Base-by-base conservation (phyloP, 92 coral and sea anemone species). In the Zoanthus sansibaricus region DNA sequence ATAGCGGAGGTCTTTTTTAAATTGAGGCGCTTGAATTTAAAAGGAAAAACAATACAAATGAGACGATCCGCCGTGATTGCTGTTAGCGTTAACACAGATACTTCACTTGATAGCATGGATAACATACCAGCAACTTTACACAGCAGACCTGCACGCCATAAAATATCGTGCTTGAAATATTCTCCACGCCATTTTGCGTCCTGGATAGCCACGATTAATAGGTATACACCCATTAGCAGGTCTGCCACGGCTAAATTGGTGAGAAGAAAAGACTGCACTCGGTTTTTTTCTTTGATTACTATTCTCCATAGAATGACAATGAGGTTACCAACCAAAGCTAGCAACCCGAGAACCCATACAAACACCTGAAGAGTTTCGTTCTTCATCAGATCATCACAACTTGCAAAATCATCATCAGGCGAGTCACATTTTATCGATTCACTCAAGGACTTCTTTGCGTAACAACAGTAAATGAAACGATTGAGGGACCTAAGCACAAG, bases 151-250 rank as follows among this genome's bases (percentile, higher is more conserved):
- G 77, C 30, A 5, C 94, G 82, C 94, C 94, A 91, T 8, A 33
- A 42, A 1, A 88, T 49, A 37, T 91, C 89, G 54, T 91, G 79
- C 21, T 84, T 78, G 72, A 84, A 88, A 72, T 91, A 91, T 6
- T 58, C 84, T 1, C 94, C 94, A 10, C 90, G 64, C 92, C 90
- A 88, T 30, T 49, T 37, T 6, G 82, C 55, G 55, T 91, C 92
- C 47, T 77, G 79, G 48, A 66, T 48, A 0, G 92, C 94, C 21
- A 91, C 79, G 20, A 85, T 91, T 31, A 91, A 49, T 15, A 91
- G 66, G 32, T 91, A 91, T 8, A 84, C 84, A n/a, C 94, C 94
- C 94, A 91, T 91, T 55, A 91, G n/a, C 58, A 91, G 76, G 82
- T 91, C 94, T 3, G 94, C 83, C 2, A 79, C 70, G 2, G 94